Evolutionary conservation across 2,797 vertebrate genomes (phyloP).

Genomic region (Oryzias sinensis): DNA sequence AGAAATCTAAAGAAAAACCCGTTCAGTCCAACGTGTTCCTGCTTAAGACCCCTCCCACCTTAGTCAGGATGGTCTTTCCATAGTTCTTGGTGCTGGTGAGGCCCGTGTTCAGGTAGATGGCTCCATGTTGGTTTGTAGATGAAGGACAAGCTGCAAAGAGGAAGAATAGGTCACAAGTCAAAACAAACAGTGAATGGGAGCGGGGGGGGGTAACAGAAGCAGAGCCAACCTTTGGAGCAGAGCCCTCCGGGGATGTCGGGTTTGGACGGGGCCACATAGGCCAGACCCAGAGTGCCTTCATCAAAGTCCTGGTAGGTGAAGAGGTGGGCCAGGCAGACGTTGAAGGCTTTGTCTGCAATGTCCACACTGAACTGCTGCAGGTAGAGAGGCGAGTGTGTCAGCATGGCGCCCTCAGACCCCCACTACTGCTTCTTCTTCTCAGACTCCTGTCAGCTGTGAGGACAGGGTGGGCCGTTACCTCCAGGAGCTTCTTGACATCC

Average conservation of each 20-base stretch:
- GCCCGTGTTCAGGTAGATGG: conserved; percentile 94
- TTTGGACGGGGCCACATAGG: conserved; percentile 92
- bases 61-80: conserved; percentile 97
- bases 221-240: conserved; percentile 88
- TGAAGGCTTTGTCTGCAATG: conserved; percentile 89
- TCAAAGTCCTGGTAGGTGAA: conserved; percentile 99
- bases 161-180: not conserved
- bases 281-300: conserved; percentile 92
- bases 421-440: no score
- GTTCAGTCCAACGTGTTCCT: no score
- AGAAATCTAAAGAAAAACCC: no score
- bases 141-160: conserved; percentile 80
- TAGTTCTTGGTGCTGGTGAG: conserved; percentile 98
- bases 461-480: conserved; percentile 72
- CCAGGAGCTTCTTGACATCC: conserved; percentile 93
- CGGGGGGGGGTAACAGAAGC: not conserved
- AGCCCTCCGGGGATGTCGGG: conserved; percentile 90
- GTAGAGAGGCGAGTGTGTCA: conserved; percentile 6
- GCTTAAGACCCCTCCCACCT: conserved; percentile 70
- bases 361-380: conserved; percentile 93
- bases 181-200: not conserved
- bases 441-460: not conserved
- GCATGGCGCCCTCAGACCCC: not conserved
- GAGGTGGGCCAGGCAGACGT: conserved; percentile 93
- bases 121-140: conserved; percentile 73